phyloP scores from a whole-genome alignment of 2,113 vertebrate genomes.

The Carollia perspicillata region DNA sequence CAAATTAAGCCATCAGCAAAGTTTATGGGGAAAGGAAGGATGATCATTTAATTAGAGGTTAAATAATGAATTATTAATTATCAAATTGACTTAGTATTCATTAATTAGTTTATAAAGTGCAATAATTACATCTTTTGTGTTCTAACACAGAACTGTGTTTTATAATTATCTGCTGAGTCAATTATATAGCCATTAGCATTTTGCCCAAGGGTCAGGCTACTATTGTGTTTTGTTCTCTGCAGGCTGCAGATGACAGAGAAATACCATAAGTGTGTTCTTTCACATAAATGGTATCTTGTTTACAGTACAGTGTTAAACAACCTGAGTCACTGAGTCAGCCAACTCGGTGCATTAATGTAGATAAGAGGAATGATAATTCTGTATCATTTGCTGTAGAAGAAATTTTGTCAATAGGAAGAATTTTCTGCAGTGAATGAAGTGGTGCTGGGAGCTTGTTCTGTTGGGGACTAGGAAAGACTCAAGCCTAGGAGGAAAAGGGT shows the following conservation, averaged over 20 bases:
- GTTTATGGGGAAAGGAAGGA: slow-evolving; percentile 53
- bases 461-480: not conserved
- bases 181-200: slow-evolving; percentile 64
- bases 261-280: slow-evolving; percentile 4
- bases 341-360: not conserved
- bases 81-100: slow-evolving; percentile 57
- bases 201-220: slow-evolving; percentile 57
- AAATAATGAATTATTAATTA: slow-evolving; percentile 77
- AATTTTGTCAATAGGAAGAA: not conserved
- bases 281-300: slow-evolving; percentile 45
- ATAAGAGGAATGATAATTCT: not conserved
- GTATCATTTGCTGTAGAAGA: not conserved
- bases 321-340: not conserved
- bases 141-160: slow-evolving; percentile 56
- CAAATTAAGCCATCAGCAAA: slow-evolving; percentile 72
- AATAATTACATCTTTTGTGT: slow-evolving; percentile 71
- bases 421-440: not conserved
- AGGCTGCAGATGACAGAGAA: slow-evolving; percentile 42
- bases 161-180: slow-evolving; percentile 69
- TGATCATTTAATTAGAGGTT: slow-evolving; percentile 72
- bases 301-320: slow-evolving; percentile 26
- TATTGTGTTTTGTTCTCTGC: slow-evolving; percentile 54
- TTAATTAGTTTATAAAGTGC: slow-evolving; percentile 72
- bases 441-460: not conserved
- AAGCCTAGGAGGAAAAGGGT: not conserved